Evolutionary conservation across 1,140 invertebrate species (phyloP).

Genomic region (Pristionchus pacificus): DNA sequence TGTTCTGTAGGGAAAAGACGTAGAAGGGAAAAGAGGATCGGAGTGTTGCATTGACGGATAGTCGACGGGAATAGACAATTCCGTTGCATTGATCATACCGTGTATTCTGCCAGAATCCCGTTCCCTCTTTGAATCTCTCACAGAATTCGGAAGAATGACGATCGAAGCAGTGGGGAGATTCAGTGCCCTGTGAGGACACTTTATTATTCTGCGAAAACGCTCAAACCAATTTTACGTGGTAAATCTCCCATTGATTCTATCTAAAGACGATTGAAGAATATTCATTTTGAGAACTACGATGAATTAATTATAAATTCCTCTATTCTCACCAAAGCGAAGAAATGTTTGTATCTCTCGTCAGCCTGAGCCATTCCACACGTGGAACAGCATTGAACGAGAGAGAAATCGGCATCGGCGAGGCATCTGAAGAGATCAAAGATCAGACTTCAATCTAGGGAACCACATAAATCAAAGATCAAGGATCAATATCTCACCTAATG

Average conservation of each 20-base stretch:
- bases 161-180: constrained; percentile 33
- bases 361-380: constrained; percentile 36
- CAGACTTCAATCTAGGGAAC: neutral
- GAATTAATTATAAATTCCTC: neutral
- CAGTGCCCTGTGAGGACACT: constrained; percentile 13
- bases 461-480: neutral
- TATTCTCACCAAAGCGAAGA: constrained; percentile 17
- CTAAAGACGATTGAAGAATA: constrained; percentile 1
- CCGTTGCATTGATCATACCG: neutral
- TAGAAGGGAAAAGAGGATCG: too few relatives aligned
- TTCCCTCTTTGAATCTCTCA: constrained; percentile 23
- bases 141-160: constrained; percentile 31
- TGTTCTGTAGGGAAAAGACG: too few relatives aligned
- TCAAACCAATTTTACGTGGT: too few relatives aligned
- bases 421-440: constrained; percentile 15
- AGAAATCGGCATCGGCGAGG: constrained; percentile 31
- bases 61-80: too few relatives aligned
- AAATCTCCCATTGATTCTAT: neutral
- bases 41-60: too few relatives aligned
- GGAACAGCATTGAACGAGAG: constrained; percentile 36
- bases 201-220: too few relatives aligned
- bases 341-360: constrained; percentile 27
- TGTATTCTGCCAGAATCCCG: constrained; percentile 27
- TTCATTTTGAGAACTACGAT: constrained; percentile 6
- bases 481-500: neutral